Evolutionary conservation across 1,140 invertebrate species (phyloP), one percentile per base, ranked within the genome.

Genomic region (Zaprionus davidi): DNA sequence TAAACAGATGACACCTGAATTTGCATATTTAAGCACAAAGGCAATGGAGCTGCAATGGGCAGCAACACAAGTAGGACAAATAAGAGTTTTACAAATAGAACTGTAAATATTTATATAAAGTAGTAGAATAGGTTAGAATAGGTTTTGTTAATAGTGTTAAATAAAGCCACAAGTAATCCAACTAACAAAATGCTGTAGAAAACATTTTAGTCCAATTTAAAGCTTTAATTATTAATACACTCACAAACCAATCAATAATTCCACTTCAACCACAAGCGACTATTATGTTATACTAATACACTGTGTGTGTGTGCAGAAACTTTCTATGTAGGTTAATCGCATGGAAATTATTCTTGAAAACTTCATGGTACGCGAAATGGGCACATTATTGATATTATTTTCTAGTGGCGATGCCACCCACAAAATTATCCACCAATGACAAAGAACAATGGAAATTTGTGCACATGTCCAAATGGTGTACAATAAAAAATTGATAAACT

Each of bases 401-500:
- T 17, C 41, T n/a, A 5, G 5, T n/a, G 15, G 7, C 34, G 56
- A 20, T n/a, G 13, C 24, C 68, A 20, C 28, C 28, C 56, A 49
- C 15, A 57, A 67, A 26, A 67, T 59, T 69, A 51, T 26, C 17
- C 26, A 28, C 17, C 26, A 28, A 41, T 31, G 56, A 28, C 84
- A 75, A 66, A 72, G 41, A 46, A 44, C 66, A 78, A 78, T 81
- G 78, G 82, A 81, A 84, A 74, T 68, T 69, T 56, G 59, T 55
- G 81, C 82, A 84, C 70, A 85, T 84, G 78, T 71, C 64, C 70
- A 46, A 79, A 75, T 58, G 62, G 31, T 36, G 22, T n/a, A 15
- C 58, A 46, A 75, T 64, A 58, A 58, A 68, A 71, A 64, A 76
- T 76, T 76, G 56, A 71, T 65, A 71, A 66, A 38, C 60, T 49